Percentiles rank a stretch among this genome's conserved stretches.
phyloP scores from a whole-genome alignment of 2,888 invertebrate species.

The Serripes groenlandicus region DNA sequence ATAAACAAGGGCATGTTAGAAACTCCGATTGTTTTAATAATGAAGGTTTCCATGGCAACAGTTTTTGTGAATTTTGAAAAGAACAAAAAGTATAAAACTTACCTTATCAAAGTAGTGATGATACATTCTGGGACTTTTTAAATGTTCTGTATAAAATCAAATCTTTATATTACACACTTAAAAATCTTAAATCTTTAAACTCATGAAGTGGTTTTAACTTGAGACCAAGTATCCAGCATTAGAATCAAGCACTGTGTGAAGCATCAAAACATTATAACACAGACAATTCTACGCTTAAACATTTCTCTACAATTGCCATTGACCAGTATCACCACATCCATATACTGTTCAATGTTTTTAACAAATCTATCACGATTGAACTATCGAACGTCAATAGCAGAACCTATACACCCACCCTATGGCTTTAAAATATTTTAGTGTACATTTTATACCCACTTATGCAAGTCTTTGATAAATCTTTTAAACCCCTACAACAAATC shows the following conservation, averaged over 20 bases:
- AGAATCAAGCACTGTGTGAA: conserved; percentile 17
- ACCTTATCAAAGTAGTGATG: conserved; percentile 58
- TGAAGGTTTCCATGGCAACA: background rate
- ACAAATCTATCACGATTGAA: conserved; percentile 21
- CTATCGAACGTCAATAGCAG: conserved; percentile 10
- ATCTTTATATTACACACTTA: too few species aligned
- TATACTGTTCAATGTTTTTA: background rate
- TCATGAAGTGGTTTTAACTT: conserved; percentile 8
- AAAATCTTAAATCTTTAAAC: too few species aligned
- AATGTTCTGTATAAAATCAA: too few species aligned
- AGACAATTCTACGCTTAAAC: too few species aligned
- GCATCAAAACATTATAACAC: background rate
- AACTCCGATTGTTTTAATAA: background rate
- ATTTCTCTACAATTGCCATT: background rate
- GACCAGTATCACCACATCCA: background rate
- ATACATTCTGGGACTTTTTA: too few species aligned
- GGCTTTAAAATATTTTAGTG: conserved; percentile 26
- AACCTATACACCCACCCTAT: background rate
- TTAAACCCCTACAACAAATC: conserved; percentile 20
- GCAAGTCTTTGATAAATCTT: conserved; percentile 23
- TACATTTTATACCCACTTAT: conserved; percentile 24
- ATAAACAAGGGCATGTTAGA: too few species aligned
- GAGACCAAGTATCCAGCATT: conserved; percentile 5
- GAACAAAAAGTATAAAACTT: conserved; percentile 21
- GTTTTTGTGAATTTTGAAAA: background rate